Evolutionary conservation across 2,797 vertebrate genomes (phyloP).

Genomic region (Chloroceryle inda): DNA sequence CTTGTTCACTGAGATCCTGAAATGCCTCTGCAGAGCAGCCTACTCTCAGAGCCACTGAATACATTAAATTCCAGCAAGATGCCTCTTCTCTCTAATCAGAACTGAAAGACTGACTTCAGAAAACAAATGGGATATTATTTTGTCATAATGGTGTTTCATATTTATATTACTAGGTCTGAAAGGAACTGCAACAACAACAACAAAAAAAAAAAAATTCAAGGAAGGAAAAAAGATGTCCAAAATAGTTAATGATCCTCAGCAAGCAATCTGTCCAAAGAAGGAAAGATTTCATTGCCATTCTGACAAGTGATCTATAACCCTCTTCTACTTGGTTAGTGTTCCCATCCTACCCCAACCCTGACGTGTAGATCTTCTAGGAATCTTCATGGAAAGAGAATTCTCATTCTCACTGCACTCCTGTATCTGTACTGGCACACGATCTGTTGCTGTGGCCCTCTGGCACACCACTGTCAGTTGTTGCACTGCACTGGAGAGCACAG

Average conservation of each 20-base stretch:
- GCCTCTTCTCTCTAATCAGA: slow-evolving; percentile 52
- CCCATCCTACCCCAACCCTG: background rate
- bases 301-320: slow-evolving; percentile 73
- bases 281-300: slow-evolving; percentile 51
- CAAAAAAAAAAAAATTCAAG: background rate
- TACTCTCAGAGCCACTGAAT: slow-evolving; percentile 3
- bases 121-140: slow-evolving; percentile 71
- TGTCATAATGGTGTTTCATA: slow-evolving; percentile 71
- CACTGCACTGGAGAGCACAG: too few relatives aligned
- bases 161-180: slow-evolving; percentile 62
- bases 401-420: background rate
- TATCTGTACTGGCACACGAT: too few relatives aligned
- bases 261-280: slow-evolving; percentile 68
- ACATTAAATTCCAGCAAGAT: slow-evolving; percentile 24
- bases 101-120: slow-evolving; percentile 62
- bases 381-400: slow-evolving; percentile 8
- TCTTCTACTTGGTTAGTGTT: slow-evolving; percentile 52
- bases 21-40: background rate
- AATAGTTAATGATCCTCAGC: slow-evolving; percentile 77
- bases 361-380: slow-evolving; percentile 13
- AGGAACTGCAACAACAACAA: slow-evolving; percentile 42
- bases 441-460: too few relatives aligned
- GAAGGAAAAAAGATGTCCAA: background rate
- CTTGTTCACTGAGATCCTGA: slow-evolving; percentile 29
- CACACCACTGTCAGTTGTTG: too few relatives aligned